Conservation (phyloP, 2,797 vertebrate species). For the Dromococcyx pavoninus region DNA sequence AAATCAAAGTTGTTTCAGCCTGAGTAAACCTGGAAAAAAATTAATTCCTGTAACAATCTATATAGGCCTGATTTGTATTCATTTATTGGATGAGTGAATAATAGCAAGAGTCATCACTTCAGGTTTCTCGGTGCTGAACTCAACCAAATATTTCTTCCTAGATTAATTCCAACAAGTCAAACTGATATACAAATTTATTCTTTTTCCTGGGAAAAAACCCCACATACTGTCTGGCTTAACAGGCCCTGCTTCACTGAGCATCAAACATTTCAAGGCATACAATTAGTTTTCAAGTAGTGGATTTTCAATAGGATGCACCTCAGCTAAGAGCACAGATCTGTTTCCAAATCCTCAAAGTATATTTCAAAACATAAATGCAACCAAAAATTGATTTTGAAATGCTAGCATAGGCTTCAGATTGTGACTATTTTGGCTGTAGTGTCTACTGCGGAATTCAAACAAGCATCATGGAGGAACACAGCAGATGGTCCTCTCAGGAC, state of each 20-base stretch:
- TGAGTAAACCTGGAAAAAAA: not conserved
- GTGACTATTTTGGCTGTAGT: not conserved
- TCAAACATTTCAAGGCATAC: not conserved
- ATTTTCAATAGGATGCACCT: not conserved
- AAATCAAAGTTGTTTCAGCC: conserved; percentile 26
- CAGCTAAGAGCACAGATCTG: not conserved
- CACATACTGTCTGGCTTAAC: not conserved
- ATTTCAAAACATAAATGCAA: not conserved
- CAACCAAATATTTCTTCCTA: not conserved
- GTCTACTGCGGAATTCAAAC: not conserved
- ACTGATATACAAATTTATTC: not conserved
- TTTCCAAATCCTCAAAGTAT: not conserved
- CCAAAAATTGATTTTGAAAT: not conserved
- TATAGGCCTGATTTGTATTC: conserved; percentile 5
- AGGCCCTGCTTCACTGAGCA: not conserved
- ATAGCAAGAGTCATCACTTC: not conserved
- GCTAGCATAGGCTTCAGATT: not conserved
- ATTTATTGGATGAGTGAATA: not conserved
- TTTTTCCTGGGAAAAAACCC: not conserved
- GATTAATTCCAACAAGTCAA: not conserved
- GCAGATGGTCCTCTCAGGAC: not conserved
- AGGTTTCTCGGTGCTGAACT: not conserved
- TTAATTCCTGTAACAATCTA: not conserved
- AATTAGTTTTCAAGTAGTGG: not conserved
- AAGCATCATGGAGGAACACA: not conserved